These are phyloP conservation scores for Xiphophorus couchianus DNA, from an alignment of 2,113 vertebrate species.

Conservation along the genomic window DNA sequence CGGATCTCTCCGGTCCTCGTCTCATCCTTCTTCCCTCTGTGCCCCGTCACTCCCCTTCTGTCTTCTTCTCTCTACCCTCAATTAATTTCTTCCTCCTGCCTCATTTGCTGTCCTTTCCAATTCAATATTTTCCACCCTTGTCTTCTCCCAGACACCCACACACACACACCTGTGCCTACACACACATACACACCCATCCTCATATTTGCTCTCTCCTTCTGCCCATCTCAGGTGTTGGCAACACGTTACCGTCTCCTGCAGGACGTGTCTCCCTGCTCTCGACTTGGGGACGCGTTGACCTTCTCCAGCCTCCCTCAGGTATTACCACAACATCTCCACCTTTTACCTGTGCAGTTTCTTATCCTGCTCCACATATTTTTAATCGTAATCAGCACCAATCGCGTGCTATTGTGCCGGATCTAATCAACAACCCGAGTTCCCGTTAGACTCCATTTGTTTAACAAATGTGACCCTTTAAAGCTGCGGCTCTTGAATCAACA, in stretches of 20 bases:
- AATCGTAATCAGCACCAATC: conserved; percentile 24
- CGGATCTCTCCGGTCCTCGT: conserved; percentile 30
- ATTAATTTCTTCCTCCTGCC: conserved; percentile 74
- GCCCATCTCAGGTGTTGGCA: conserved; percentile 64
- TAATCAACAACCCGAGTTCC: conserved; percentile 16
- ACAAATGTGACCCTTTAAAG: conserved; percentile 31
- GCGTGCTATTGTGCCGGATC: conserved; percentile 18
- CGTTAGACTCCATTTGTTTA: conserved; percentile 25
- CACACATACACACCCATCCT: neutral
- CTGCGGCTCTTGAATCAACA: conserved; percentile 64
- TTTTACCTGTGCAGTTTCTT: conserved; percentile 25
- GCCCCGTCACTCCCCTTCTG: conserved; percentile 54
- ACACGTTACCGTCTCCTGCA: conserved; percentile 65
- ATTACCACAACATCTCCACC: conserved; percentile 40
- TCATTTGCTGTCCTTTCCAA: conserved; percentile 73
- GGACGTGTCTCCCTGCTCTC: conserved; percentile 63
- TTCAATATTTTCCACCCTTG: conserved; percentile 67
- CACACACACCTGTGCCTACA: conserved; percentile 28
- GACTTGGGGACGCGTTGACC: conserved; percentile 61
- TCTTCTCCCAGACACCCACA: conserved; percentile 50
- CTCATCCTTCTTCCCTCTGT: conserved; percentile 54
- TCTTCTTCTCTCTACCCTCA: conserved; percentile 64
- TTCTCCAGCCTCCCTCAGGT: conserved; percentile 60
- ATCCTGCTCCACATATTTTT: conserved; percentile 28
- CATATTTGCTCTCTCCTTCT: conserved; percentile 22